These are phyloP conservation scores for Myotis lucifugus DNA, from an alignment of 2,113 vertebrate species.

Conservation along the genomic window DNA sequence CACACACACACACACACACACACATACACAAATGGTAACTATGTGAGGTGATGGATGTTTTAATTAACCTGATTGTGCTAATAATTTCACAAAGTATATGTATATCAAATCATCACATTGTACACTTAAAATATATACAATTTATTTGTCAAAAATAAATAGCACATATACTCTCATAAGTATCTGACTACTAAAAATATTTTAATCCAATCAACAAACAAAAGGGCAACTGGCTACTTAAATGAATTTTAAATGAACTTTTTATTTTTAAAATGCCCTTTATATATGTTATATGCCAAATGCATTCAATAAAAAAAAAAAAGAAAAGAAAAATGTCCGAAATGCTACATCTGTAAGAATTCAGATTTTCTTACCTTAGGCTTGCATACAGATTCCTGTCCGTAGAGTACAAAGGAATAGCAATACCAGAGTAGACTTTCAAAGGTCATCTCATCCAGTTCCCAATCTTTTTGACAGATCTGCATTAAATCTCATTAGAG, in stretches of 20 bases:
- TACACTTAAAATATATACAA: neutral
- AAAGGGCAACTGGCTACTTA: neutral
- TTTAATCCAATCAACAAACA: constrained; percentile 7
- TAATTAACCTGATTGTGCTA: neutral
- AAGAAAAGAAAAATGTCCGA: neutral
- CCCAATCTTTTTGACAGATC: neutral
- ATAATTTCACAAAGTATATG: neutral
- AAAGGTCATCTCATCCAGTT: neutral
- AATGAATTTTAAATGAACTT: constrained; percentile 11
- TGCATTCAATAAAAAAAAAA: neutral
- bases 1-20: neutral
- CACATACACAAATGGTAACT: neutral
- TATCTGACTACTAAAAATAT: neutral
- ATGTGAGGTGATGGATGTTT: neutral
- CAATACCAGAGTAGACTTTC: neutral
- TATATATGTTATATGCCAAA: neutral
- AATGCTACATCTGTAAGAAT: constrained; percentile 15
- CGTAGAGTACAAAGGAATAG: neutral
- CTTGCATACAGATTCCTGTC: neutral
- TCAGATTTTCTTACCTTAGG: neutral
- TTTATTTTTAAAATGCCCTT: neutral
- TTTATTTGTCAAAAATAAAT: neutral
- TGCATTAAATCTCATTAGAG: neutral
- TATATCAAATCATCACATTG: neutral
- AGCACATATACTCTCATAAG: neutral